Evolutionary conservation across 2,113 vertebrate species (phyloP), one percentile per base, ranked within the genome.

Genomic region (Hyaena hyaena): DNA sequence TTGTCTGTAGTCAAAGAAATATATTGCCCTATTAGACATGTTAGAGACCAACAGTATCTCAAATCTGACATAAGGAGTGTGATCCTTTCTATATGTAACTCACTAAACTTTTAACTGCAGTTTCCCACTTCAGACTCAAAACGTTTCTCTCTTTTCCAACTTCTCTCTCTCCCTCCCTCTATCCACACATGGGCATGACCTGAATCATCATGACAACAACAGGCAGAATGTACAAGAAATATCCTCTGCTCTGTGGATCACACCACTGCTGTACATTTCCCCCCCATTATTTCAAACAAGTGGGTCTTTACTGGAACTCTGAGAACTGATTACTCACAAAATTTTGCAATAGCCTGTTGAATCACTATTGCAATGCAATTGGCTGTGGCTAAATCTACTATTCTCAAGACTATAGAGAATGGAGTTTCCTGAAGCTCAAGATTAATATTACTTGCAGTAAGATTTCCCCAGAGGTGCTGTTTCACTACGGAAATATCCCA

Each of bases 311-410:
- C 28, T 45, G 33, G 35, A 83, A 93, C 68, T 95, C 65, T 71
- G 43, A 88, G 24, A 91, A 39, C 10, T 93, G 66, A 76, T 87
- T 90, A 87, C 48, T 81, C 69, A 39, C 48, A 82, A 77, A 95
- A 77, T 15, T 63, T 76, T 69, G 50, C 28, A 69, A 48, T 50
- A 45, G 11, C 33, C 11, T 82, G 1, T 86, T 93, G 39, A 90
- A n/a, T 90, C 77, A 68, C 23, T 69, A 65, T 24, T 63, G 66
- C 58, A 76, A 91, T 91, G 28, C 61, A 77, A 45, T 48, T 79
- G 23, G 48, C 19, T 45, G 26, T 94, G 23, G n/a, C 43, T 96
- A 77, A 83, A 63, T 53, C 58, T 91, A 48, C 2, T 88, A 10
- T 79, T 28, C 66, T 71, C 33, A 43, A 91, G 35, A 71, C 43